Base-by-base conservation (phyloP, 2,888 invertebrate species). In the Pollenia labialis region DNA sequence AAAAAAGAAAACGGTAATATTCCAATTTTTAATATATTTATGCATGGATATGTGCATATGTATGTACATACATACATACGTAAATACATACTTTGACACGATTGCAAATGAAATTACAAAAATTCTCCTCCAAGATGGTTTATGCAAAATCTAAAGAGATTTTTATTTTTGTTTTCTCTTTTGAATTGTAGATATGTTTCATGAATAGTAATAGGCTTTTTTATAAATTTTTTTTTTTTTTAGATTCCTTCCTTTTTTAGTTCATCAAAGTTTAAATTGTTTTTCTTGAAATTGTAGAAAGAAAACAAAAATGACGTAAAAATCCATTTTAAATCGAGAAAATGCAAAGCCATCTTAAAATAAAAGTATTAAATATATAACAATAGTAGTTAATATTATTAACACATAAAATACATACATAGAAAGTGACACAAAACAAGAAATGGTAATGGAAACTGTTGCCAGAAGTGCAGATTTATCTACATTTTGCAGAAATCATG, bases 1-100 rank as follows among this genome's bases (percentile, higher is more conserved):
- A 58, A 40, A 77, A 60, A 44, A 58, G 6, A 11, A 71, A 80
- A 81, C 80, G 62, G 80, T 72, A 81, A 54, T 72, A 54, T 81
- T 81, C 80, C 80, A 81, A 72, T 48, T 54, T 44, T 12, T 42
- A 68, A 58, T 48, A 23, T 23, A 10, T 16, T 12, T 42, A 16
- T 52, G 14, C 68, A 68, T 12, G 56, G 1, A 16, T 50, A 50
- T 18, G 18, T 64, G 16, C 18, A 12, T 11, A 11, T 12, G 3
- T 64, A 44, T 32, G 14, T 1, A 60, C 10, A 6, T 60, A n/a
- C 18, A 54, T 54, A 54, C 1, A 11, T 44, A n/a, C 8, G 14
- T 69, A 69, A 4, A 7, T 52, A 64, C 76, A 76, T 56, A 64
- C 68, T 48, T 48, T 14, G 40, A 6, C n/a, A 4, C 18, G 40